These are phyloP conservation scores for Turnix velox DNA, from an alignment of 2,113 vertebrate species.

Conservation along the genomic window DNA sequence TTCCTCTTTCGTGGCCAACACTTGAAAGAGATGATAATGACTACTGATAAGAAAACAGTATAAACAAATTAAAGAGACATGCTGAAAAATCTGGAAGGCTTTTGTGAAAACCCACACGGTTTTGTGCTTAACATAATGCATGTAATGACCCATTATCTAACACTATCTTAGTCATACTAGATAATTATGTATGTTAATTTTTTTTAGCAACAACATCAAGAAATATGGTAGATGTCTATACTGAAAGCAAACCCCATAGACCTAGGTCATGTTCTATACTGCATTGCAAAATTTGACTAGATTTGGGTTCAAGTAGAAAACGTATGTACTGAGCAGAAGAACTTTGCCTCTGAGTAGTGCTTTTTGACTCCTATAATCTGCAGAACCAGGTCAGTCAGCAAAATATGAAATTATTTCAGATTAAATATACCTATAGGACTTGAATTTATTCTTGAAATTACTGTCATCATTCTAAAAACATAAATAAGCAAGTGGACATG, in stretches of 20 bases:
- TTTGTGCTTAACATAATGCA: neutral
- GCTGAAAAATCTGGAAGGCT: neutral
- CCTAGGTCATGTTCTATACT: neutral
- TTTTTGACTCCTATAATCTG: neutral
- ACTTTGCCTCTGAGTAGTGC: too few species aligned
- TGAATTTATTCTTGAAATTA: neutral
- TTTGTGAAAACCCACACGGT: neutral
- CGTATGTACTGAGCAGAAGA: too few species aligned
- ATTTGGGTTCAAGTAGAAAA: neutral
- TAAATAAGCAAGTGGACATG: neutral
- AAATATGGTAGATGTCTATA: neutral
- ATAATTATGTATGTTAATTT: neutral
- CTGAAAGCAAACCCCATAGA: neutral
- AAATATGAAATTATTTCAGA: neutral
- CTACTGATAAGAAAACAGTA: neutral
- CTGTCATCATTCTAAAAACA: neutral
- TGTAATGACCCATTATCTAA: neutral
- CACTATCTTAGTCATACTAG: neutral
- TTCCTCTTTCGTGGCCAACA: neutral
- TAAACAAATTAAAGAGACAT: neutral
- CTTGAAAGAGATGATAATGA: neutral
- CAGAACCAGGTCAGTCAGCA: neutral
- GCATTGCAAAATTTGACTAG: neutral
- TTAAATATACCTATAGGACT: neutral
- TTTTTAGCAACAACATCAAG: neutral